Percentiles rank a stretch among this genome's conserved stretches.
phyloP scores from a whole-genome alignment of 1,140 invertebrate genomes.

The Eulimnadia texana region DNA sequence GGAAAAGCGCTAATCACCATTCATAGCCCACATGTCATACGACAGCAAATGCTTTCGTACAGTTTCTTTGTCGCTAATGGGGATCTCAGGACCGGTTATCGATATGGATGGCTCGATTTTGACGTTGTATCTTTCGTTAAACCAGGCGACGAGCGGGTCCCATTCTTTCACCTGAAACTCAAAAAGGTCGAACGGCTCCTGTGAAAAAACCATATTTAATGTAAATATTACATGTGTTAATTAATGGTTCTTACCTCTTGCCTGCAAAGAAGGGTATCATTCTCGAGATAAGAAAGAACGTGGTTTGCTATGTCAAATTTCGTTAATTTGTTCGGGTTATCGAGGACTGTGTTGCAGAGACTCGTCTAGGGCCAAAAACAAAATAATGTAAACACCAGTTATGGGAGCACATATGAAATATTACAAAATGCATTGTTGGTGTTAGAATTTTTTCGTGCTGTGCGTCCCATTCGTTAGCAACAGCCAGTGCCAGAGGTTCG shows the following conservation, averaged over 20 bases:
- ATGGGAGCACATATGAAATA: constrained; percentile 14
- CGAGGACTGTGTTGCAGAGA: constrained; percentile 75
- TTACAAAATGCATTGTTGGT: constrained; percentile 76
- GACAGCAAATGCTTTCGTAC: constrained; percentile 58
- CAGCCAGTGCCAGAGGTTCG: constrained; percentile 74
- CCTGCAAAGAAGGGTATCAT: constrained; percentile 72
- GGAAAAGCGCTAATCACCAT: constrained; percentile 45
- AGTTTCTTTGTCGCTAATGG: constrained; percentile 44
- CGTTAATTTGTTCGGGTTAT: constrained; percentile 73
- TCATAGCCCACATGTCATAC: constrained; percentile 56
- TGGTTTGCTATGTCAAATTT: constrained; percentile 59
- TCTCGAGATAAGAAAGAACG: constrained; percentile 66
- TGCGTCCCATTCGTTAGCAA: constrained; percentile 83
- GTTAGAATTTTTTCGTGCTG: constrained; percentile 62
- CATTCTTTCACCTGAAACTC: constrained; percentile 70
- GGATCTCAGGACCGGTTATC: constrained; percentile 47
- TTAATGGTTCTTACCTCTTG: constrained; percentile 45
- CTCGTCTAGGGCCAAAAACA: constrained; percentile 45
- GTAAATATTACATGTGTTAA: constrained; percentile 20
- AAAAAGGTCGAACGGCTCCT: constrained; percentile 41
- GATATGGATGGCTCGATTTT: constrained; percentile 51
- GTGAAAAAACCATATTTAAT: not conserved
- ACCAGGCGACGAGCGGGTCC: constrained; percentile 79
- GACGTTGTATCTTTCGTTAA: constrained; percentile 51
- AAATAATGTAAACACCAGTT: constrained; percentile 8